Percentiles rank a stretch among this genome's conserved stretches.
phyloP scores from a whole-genome alignment of 2,888 invertebrate species.

The Phyto melanocephala region DNA sequence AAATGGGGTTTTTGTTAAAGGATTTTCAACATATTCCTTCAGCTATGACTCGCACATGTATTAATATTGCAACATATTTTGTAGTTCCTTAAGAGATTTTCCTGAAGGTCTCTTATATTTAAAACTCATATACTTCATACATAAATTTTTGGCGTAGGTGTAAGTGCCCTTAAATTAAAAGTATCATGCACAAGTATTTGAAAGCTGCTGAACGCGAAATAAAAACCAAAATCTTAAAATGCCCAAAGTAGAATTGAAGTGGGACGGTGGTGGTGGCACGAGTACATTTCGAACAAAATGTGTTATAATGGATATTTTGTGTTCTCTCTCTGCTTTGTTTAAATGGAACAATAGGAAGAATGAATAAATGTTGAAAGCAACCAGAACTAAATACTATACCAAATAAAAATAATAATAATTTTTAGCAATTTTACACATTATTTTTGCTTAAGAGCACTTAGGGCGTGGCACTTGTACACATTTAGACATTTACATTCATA shows the following conservation, averaged over 20 bases:
- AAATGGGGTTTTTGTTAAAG: conserved; percentile 22
- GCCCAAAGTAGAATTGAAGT: conserved; percentile 52
- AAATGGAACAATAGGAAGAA: conserved; percentile 35
- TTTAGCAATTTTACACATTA: conserved; percentile 61
- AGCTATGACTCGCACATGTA: not conserved
- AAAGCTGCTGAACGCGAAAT: conserved; percentile 38
- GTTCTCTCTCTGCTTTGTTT: conserved; percentile 31
- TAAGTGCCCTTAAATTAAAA: conserved; percentile 60
- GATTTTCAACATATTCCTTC: not conserved
- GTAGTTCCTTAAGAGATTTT: not conserved
- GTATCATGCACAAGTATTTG: conserved; percentile 61
- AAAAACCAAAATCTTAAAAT: conserved; percentile 51
- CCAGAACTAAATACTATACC: conserved; percentile 60
- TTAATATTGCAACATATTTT: not conserved
- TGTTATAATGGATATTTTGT: conserved; percentile 57
- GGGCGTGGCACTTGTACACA: conserved; percentile 61
- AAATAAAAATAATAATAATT: conserved; percentile 56
- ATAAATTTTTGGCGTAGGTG: conserved; percentile 46
- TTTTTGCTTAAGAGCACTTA: conserved; percentile 54
- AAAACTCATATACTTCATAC: not conserved
- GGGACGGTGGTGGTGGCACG: conserved; percentile 41
- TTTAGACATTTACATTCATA: conserved; percentile 18
- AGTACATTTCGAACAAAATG: conserved; percentile 45
- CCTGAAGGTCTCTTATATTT: not conserved
- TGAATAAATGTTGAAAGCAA: conserved; percentile 19